A percentile compares a stretch with the other conserved stretches of the same genome.
These are phyloP conservation scores for Barypeithes pellucidus DNA, from an alignment of 2,888 invertebrate genomes.

Conservation along the genomic window DNA sequence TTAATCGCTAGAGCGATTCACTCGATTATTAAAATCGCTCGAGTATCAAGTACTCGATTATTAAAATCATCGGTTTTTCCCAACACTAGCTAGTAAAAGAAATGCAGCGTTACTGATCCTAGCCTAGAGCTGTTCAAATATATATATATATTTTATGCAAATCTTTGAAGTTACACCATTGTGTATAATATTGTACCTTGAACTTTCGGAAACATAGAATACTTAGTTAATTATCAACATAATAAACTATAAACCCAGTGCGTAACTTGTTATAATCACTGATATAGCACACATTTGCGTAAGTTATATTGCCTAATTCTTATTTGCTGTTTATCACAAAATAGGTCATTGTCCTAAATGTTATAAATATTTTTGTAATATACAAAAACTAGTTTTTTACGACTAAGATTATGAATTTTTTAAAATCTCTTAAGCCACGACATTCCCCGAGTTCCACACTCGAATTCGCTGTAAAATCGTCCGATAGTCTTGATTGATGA, in stretches of 20 bases:
- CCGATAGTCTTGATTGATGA: no score
- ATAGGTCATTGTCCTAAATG: slow-evolving; percentile 12
- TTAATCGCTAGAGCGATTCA: no score
- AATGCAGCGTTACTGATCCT: no score
- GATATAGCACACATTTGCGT: slow-evolving; percentile 4
- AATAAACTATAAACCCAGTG: neutral
- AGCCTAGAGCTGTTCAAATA: no score
- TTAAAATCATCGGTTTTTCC: no score
- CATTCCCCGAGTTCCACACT: no score
- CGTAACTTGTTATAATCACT: slow-evolving; percentile 3
- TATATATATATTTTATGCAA: neutral
- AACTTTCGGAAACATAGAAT: slow-evolving; percentile 12
- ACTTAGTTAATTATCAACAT: slow-evolving; percentile 1
- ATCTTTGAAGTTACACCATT: neutral
- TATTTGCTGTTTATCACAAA: neutral
- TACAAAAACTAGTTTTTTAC: neutral
- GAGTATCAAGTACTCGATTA: no score
- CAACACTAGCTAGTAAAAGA: no score
- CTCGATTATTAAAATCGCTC: no score
- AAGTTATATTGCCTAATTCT: slow-evolving; percentile 5
- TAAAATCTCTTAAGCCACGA: no score
- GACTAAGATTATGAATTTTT: neutral
- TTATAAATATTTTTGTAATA: slow-evolving; percentile 1
- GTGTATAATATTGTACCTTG: neutral
- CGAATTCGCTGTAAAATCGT: no score